Conservation (phyloP, 2,888 invertebrate genomes). For the Exocentrus adspersus region DNA sequence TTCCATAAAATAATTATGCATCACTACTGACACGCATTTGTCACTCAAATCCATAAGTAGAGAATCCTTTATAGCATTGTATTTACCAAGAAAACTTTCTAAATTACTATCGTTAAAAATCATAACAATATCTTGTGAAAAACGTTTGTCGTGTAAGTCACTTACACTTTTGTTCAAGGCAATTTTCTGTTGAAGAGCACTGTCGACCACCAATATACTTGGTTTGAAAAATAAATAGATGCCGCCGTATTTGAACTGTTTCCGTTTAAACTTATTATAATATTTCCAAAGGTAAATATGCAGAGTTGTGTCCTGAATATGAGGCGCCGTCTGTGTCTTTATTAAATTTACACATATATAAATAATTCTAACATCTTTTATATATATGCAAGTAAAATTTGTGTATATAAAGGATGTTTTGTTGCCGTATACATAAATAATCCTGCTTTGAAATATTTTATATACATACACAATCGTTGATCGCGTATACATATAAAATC, state of each 20-base stretch:
- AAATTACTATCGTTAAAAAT: conserved; percentile 24
- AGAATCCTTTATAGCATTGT: conserved; percentile 22
- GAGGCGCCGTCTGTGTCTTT: too few relatives aligned
- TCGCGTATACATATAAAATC: too few relatives aligned
- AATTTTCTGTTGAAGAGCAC: conserved; percentile 25
- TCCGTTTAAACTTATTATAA: conserved; percentile 46
- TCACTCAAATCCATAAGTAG: conserved; percentile 24
- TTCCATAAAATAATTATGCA: conserved; percentile 32
- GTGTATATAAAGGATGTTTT: too few relatives aligned
- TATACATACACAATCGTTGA: too few relatives aligned
- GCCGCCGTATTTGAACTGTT: conserved; percentile 43
- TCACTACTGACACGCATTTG: conserved; percentile 7
- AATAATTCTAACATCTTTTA: too few relatives aligned
- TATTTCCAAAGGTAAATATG: conserved; percentile 47
- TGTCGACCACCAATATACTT: conserved; percentile 39
- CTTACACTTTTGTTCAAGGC: conserved; percentile 21
- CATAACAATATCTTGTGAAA: conserved; percentile 5
- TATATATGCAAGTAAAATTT: too few relatives aligned
- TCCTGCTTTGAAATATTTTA: too few relatives aligned
- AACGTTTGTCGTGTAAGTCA: conserved; percentile 13
- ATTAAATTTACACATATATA: too few relatives aligned
- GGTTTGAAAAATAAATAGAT: conserved; percentile 48
- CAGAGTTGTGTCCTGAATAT: conserved; percentile 36
- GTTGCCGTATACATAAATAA: too few relatives aligned
- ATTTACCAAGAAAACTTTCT: conserved; percentile 27